Evolutionary conservation across 2,797 vertebrate species (phyloP), one percentile per base, ranked within the genome.

Genomic region (Semotilus atromaculatus): DNA sequence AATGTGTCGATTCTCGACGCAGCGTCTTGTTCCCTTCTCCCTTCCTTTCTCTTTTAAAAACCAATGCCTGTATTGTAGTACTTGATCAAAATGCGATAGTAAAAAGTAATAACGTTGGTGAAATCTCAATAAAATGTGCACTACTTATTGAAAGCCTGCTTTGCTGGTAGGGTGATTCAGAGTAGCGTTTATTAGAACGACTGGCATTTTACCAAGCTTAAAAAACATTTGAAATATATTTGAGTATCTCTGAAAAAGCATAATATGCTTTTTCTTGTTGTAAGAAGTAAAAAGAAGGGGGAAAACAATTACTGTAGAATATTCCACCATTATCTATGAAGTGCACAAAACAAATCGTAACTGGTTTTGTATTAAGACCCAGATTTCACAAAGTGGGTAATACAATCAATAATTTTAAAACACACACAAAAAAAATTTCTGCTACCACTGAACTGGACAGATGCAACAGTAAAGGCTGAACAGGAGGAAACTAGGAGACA

Each of bases 171-270:
- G 19, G n/a, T 71, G 11, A 31, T 68, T 68, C 71, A 74, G 21
- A 80, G 76, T 66, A 58, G 58, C 43, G 53, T 80, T 81, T 74
- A 74, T 21, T 81, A 55, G 8, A 75, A 48, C 21, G 60, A 75
- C 74, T 67, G 36, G n/a, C 66, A 45, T 76, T 81, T 76, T 76
- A 26, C 16, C 11, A 18, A 81, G 34, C 68, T 45, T 45, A 36
- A n/a, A 72, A 70, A 34, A 31, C 36, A 4, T 18, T 40, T 45
- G 1, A 84, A 62, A 45, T 64, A 19, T 31, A 31, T 31, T 40
- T n/a, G n/a, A n/a, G n/a, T n/a, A n/a, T n/a, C n/a, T n/a, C n/a
- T n/a, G n/a, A n/a, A n/a, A n/a, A n/a, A n/a, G n/a, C n/a, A n/a
- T n/a, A n/a, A n/a, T n/a, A n/a, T n/a, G n/a, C n/a, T n/a, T n/a